Evolutionary conservation across 2,797 vertebrate genomes (phyloP).

Genomic region (Trichosurus vulpecula): DNA sequence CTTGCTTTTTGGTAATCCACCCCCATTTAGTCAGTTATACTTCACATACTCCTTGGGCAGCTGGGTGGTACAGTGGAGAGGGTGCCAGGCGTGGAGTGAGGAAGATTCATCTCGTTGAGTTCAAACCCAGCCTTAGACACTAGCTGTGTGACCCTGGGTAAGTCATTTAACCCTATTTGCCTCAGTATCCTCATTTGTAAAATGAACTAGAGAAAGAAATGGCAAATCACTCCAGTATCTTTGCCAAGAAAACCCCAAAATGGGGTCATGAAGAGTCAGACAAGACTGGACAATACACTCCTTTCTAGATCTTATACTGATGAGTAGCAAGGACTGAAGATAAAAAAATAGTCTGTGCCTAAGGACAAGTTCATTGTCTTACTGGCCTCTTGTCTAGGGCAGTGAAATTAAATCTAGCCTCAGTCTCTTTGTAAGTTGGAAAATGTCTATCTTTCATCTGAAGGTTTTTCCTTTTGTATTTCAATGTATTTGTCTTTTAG

Average conservation of each 20-base stretch:
- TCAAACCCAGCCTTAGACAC: neutral
- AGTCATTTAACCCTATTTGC: slow-evolving; percentile 15
- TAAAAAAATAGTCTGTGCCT: neutral
- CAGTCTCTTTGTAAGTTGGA: neutral
- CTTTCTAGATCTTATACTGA: neutral
- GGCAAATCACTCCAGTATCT: neutral
- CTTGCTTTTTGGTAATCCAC: neutral
- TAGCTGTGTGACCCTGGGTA: neutral
- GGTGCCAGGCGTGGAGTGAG: neutral
- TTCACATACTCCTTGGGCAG: neutral
- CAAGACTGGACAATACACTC: neutral
- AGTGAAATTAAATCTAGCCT: neutral
- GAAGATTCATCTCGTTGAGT: neutral
- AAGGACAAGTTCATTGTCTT: neutral
- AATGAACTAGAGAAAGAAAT: neutral
- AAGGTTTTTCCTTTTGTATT: neutral
- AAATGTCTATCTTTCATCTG: neutral
- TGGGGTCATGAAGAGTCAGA: neutral
- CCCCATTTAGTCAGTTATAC: neutral
- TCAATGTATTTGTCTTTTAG: neutral
- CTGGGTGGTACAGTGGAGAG: neutral
- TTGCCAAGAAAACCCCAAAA: neutral
- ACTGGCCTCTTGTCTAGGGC: neutral
- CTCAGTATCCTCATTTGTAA: neutral
- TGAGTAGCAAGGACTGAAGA: neutral